Evolutionary conservation across 2,888 invertebrate genomes (phyloP).

Genomic region (Teleiodes luculella): DNA sequence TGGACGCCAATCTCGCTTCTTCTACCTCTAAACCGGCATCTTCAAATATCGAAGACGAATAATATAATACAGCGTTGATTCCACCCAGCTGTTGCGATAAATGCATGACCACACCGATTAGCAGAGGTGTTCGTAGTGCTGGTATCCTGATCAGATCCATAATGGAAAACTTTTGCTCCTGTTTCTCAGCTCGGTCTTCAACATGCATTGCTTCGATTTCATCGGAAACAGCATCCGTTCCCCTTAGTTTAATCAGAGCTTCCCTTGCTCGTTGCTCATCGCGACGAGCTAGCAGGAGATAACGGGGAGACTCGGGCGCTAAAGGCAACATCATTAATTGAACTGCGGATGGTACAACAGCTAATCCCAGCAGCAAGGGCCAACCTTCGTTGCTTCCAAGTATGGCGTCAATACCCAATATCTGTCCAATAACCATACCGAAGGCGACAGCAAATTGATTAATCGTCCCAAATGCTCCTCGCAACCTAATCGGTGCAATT

Average conservation of each 20-base stretch:
- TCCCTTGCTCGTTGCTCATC: slow-evolving; percentile 63
- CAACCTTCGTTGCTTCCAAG: slow-evolving; percentile 67
- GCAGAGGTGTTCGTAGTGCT: slow-evolving; percentile 58
- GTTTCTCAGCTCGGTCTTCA: slow-evolving; percentile 64
- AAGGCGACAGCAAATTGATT: slow-evolving; percentile 73
- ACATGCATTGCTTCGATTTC: slow-evolving; percentile 72
- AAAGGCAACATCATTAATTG: slow-evolving; percentile 64
- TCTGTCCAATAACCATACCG: slow-evolving; percentile 63
- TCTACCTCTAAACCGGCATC: slow-evolving; percentile 79
- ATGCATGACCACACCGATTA: slow-evolving; percentile 74
- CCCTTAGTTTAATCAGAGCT: slow-evolving; percentile 56
- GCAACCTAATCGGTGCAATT: slow-evolving; percentile 59
- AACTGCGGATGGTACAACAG: slow-evolving; percentile 58
- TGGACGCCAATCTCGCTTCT: slow-evolving; percentile 82
- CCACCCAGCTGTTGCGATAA: slow-evolving; percentile 73
- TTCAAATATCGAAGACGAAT: slow-evolving; percentile 82
- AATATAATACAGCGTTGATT: slow-evolving; percentile 82
- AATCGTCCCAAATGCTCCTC: slow-evolving; percentile 72
- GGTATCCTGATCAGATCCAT: slow-evolving; percentile 52
- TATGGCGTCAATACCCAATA: slow-evolving; percentile 68
- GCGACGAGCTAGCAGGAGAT: slow-evolving; percentile 54
- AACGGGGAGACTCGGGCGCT: slow-evolving; percentile 70
- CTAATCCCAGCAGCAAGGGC: slow-evolving; percentile 69
- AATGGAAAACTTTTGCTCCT: slow-evolving; percentile 64
- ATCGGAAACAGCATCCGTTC: slow-evolving; percentile 57